A percentile compares a stretch with the other conserved stretches of the same genome.
Conservation (phyloP, 2,113 vertebrate genomes). For the Chlorodrepanis virens region DNA sequence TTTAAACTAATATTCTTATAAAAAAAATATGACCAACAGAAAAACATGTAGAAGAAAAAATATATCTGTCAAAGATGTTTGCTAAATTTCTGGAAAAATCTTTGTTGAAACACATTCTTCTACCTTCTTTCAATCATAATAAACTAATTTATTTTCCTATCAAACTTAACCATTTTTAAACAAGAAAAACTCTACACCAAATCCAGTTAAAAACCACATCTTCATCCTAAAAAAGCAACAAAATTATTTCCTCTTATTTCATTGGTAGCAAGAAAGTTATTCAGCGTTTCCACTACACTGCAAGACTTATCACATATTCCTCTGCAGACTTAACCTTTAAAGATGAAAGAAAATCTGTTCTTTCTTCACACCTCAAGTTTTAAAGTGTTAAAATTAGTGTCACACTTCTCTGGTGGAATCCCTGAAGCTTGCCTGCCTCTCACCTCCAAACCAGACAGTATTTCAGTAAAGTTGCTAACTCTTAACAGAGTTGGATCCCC, state of each 20-base stretch:
- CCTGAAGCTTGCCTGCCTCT: background rate
- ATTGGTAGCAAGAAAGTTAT: background rate
- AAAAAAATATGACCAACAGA: background rate
- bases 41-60: background rate
- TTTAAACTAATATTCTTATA: background rate
- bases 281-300: background rate
- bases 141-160: background rate
- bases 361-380: background rate
- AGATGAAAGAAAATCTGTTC: background rate
- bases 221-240: rapidly evolving
- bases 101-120: background rate
- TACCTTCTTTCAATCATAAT: background rate
- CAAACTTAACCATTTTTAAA: background rate
- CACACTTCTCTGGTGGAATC: background rate
- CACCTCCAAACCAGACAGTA: background rate
- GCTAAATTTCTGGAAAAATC: background rate
- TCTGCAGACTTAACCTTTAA: background rate
- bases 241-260: background rate
- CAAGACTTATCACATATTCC: background rate
- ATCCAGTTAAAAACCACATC: background rate
- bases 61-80: background rate
- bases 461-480: background rate
- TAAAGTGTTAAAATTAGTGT: background rate
- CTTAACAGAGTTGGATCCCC: background rate
- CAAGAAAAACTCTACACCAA: background rate